phyloP scores from a whole-genome alignment of 2,888 invertebrate genomes.

The Bellardia bayeri region DNA sequence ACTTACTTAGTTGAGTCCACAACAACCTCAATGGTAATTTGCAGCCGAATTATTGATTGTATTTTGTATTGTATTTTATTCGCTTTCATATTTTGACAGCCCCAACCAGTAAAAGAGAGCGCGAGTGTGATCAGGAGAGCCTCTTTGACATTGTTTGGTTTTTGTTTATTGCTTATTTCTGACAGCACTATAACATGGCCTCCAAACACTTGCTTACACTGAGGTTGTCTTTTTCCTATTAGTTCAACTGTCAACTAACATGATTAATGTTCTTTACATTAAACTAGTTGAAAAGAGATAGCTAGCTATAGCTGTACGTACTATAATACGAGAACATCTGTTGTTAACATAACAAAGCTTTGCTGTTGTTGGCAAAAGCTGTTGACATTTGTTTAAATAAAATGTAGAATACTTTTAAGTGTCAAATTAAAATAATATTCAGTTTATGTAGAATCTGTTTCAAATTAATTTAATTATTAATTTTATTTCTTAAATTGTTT shows the following conservation, averaged over 20 bases:
- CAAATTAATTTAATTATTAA: background rate
- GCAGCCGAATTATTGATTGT: conserved; percentile 56
- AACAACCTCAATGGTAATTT: conserved; percentile 61
- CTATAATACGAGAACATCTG: background rate
- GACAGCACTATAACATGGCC: conserved; percentile 19
- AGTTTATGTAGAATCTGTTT: background rate
- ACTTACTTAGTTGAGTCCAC: conserved; percentile 53
- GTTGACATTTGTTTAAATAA: background rate
- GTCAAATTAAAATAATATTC: conserved; percentile 1
- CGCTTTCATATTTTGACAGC: conserved; percentile 36
- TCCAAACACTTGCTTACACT: background rate
- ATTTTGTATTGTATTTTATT: conserved; percentile 37
- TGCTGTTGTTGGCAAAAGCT: background rate
- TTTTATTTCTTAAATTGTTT: conserved; percentile 10
- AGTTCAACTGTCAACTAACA: background rate
- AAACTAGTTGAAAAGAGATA: conserved; percentile 10
- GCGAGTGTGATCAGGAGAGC: too few relatives aligned
- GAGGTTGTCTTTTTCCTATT: conserved; percentile 46
- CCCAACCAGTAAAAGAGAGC: background rate
- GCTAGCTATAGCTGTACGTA: background rate
- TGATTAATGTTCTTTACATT: background rate
- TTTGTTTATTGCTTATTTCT: too few relatives aligned
- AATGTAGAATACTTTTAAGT: conserved; percentile 53
- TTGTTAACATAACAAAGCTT: conserved; percentile 22
- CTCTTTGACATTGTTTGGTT: too few relatives aligned